Evolutionary conservation across 92 coral and sea anemone species (phyloP).

Genomic region (Epizoanthus scotinus): DNA sequence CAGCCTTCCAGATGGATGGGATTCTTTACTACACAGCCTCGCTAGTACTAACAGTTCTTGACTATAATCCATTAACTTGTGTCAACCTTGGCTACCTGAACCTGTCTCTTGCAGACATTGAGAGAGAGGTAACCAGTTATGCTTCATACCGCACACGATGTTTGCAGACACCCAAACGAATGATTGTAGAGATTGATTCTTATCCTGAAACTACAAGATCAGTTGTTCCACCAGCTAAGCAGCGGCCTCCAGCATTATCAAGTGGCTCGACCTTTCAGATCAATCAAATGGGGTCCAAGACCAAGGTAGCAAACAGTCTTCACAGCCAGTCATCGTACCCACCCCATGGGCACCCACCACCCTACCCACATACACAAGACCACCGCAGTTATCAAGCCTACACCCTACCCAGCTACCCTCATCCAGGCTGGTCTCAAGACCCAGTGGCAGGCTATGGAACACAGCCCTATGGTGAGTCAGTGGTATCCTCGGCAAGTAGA

Average conservation of each 20-base stretch:
- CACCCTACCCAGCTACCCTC: slow-evolving; percentile 2
- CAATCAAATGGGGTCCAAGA: slow-evolving; percentile 18
- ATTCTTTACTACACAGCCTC: slow-evolving; percentile 85
- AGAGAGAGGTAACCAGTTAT: slow-evolving; percentile 86
- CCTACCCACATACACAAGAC: slow-evolving; percentile 24
- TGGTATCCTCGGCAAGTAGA: slow-evolving; percentile 57
- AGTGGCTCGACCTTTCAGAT: slow-evolving; percentile 42
- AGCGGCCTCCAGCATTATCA: slow-evolving; percentile 46
- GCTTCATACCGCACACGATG: slow-evolving; percentile 85
- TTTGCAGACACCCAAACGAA: slow-evolving; percentile 82
- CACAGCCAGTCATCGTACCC: slow-evolving; percentile 19
- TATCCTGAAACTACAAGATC: slow-evolving; percentile 59
- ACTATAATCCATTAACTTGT: slow-evolving; percentile 72
- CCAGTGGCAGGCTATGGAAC: slow-evolving; percentile 39
- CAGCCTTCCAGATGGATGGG: slow-evolving; percentile 73
- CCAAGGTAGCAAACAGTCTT: slow-evolving; percentile 19
- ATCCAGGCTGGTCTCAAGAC: slow-evolving; percentile 69
- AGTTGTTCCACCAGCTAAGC: slow-evolving; percentile 67
- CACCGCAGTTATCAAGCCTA: slow-evolving; percentile 20
- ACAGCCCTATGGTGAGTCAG: slow-evolving; percentile 44
- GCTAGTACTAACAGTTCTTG: slow-evolving; percentile 77
- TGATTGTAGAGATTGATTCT: slow-evolving; percentile 83
- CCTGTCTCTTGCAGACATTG: slow-evolving; percentile 89
- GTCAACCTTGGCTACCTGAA: slow-evolving; percentile 80
- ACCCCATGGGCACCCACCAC: slow-evolving; percentile 29